phyloP scores from a whole-genome alignment of 2,113 vertebrate species.

The Pan paniscus region DNA sequence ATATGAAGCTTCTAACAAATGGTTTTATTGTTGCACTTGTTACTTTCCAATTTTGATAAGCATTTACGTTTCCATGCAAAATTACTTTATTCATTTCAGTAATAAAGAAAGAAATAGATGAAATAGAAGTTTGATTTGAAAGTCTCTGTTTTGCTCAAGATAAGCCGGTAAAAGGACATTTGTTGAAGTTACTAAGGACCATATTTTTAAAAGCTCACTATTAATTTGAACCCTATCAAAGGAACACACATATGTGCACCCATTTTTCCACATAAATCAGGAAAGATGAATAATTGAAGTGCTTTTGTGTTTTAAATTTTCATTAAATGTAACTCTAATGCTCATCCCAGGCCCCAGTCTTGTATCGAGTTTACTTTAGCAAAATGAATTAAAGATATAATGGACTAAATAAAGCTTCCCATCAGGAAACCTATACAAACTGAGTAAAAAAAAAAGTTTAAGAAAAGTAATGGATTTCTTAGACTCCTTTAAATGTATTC shows the following conservation, averaged over 20 bases:
- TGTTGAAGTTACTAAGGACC: constrained; percentile 53
- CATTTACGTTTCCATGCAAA: constrained; percentile 67
- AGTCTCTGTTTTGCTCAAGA: constrained; percentile 73
- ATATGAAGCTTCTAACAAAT: constrained; percentile 66
- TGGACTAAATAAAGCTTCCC: constrained; percentile 57
- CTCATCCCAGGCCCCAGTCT: background rate
- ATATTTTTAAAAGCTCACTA: constrained; percentile 66
- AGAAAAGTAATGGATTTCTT: constrained; percentile 44
- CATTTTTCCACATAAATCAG: constrained; percentile 70
- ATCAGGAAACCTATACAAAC: constrained; percentile 46
- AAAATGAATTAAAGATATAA: constrained; percentile 71
- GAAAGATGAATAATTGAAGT: constrained; percentile 69
- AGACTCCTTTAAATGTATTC: background rate
- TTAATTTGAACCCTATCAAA: constrained; percentile 77
- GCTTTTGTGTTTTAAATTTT: constrained; percentile 72
- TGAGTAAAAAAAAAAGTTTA: background rate
- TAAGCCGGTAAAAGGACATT: constrained; percentile 74
- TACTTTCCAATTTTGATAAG: constrained; percentile 76
- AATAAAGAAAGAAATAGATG: constrained; percentile 77
- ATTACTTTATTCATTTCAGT: constrained; percentile 76
- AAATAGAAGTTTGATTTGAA: constrained; percentile 78
- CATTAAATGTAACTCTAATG: constrained; percentile 66
- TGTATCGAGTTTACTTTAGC: constrained; percentile 54
- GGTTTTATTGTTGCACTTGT: constrained; percentile 72
- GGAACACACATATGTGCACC: constrained; percentile 47